Evolutionary conservation across 2,797 vertebrate species (phyloP).

Genomic region (Lacerta agilis): DNA sequence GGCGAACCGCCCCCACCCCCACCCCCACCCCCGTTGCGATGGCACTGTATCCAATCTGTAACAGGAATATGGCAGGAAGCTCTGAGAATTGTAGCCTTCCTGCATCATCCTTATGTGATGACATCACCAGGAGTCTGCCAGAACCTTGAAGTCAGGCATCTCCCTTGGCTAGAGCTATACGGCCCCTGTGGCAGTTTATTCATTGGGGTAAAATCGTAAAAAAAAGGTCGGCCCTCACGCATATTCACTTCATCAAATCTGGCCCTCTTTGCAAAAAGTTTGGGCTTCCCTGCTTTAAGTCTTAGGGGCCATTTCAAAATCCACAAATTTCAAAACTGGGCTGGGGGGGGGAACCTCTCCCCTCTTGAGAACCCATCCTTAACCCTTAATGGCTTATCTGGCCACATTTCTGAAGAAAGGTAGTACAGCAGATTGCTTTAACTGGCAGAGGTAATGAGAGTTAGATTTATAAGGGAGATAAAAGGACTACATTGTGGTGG

Average conservation of each 20-base stretch:
- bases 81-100: background rate
- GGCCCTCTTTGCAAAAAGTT: too few species aligned
- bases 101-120: background rate
- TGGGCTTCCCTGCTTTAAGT: background rate
- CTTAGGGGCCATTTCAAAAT: background rate
- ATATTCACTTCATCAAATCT: too few species aligned
- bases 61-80: too few species aligned
- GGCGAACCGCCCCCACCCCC: too few species aligned
- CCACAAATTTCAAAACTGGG: background rate
- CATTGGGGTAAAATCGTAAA: too few species aligned
- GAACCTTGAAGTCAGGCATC: background rate
- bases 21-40: too few species aligned
- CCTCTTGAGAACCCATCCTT: background rate
- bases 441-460: background rate
- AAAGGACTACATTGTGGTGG: background rate
- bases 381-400: background rate
- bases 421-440: slow-evolving; percentile 3
- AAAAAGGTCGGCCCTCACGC: too few species aligned
- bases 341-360: background rate
- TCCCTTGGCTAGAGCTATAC: too few species aligned
- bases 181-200: too few species aligned
- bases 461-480: background rate
- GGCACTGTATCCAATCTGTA: too few species aligned
- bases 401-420: background rate
- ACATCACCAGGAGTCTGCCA: background rate